Conservation (phyloP, 2,113 vertebrate genomes). For the Neodon shergylaensis region DNA sequence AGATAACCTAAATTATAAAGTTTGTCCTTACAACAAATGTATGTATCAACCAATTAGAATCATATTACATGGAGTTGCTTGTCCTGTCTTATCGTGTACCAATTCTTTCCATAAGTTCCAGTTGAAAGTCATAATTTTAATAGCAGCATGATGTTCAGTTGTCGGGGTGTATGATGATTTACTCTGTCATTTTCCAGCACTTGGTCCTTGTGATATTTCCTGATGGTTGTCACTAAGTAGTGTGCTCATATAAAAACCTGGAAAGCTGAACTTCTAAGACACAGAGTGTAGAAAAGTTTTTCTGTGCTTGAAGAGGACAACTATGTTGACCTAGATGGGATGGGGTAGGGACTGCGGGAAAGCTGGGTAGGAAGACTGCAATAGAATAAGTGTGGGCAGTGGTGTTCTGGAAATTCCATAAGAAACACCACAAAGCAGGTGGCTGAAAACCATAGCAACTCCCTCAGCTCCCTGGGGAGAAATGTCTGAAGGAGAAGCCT, state of each 20-base stretch:
- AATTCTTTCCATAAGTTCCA: conserved; percentile 38
- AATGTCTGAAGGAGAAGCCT: not conserved
- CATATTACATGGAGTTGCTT: not conserved
- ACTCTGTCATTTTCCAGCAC: conserved; percentile 21
- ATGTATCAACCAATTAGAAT: not conserved
- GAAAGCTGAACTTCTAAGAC: not conserved
- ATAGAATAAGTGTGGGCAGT: not conserved
- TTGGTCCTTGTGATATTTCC: conserved; percentile 42
- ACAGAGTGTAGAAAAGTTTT: not conserved
- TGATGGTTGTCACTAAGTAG: conserved; percentile 26
- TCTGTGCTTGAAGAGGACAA: not conserved
- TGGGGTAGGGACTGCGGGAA: not conserved
- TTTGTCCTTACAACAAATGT: conserved; percentile 2
- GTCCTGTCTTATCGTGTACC: not conserved
- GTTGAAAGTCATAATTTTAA: conserved; percentile 17
- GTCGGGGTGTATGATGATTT: not conserved
- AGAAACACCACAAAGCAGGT: not conserved
- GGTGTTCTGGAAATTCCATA: not conserved
- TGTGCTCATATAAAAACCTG: conserved; percentile 30
- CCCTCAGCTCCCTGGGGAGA: too few relatives aligned
- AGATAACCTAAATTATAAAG: conserved; percentile 15
- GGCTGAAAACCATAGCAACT: not conserved
- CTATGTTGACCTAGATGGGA: not conserved
- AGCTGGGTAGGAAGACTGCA: not conserved
- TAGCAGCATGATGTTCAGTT: not conserved